These are phyloP conservation scores for Hylaeus volcanicus DNA, from an alignment of 1,140 invertebrate genomes.

Conservation along the genomic window DNA sequence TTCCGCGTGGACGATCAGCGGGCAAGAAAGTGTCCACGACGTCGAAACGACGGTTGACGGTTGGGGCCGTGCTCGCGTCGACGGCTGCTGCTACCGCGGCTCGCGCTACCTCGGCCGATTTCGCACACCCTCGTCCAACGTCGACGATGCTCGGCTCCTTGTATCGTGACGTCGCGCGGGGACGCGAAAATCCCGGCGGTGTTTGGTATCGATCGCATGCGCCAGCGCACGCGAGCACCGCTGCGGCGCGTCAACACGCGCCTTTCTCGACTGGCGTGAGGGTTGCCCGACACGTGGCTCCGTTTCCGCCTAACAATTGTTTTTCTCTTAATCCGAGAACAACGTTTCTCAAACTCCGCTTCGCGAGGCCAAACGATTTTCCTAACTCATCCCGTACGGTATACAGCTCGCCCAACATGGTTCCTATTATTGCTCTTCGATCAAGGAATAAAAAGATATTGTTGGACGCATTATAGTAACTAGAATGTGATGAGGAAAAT, in stretches of 20 bases:
- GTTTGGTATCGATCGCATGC: constrained; percentile 74
- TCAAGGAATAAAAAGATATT: no score
- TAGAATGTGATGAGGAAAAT: no score
- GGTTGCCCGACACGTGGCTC: constrained; percentile 70
- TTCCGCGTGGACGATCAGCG: constrained; percentile 54
- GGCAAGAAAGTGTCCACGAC: constrained; percentile 54
- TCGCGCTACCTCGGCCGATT: constrained; percentile 69
- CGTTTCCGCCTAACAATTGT: background rate
- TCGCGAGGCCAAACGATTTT: no score
- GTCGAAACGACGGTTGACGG: constrained; percentile 71
- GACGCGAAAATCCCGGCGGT: constrained; percentile 68
- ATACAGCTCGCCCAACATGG: no score
- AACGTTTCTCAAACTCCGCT: no score
- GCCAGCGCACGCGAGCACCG: constrained; percentile 73
- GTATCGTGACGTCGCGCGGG: constrained; percentile 70
- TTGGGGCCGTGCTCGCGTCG: constrained; percentile 65
- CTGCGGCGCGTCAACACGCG: constrained; percentile 49
- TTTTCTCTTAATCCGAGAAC: background rate
- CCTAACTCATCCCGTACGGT: no score
- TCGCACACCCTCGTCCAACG: constrained; percentile 66
- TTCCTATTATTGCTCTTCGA: no score
- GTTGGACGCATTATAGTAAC: no score
- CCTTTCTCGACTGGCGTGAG: constrained; percentile 30
- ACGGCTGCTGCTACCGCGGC: constrained; percentile 65
- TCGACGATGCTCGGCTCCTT: constrained; percentile 58